Percentiles rank a stretch among this genome's conserved stretches.
Conservation (phyloP, 1,140 invertebrate genomes). For the Apocrypta bakeri region DNA sequence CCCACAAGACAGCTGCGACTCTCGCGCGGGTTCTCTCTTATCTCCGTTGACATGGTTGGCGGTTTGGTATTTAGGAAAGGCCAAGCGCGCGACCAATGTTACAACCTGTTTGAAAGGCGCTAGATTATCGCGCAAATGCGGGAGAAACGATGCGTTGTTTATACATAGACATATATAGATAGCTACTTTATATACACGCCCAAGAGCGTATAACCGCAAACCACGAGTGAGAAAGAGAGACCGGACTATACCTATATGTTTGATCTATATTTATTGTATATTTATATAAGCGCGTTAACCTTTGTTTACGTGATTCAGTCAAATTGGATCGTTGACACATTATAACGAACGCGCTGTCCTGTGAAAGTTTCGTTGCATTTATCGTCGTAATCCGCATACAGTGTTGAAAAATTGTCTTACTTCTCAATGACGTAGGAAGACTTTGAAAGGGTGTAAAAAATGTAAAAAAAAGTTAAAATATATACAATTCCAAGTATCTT, state of each 20-base stretch:
- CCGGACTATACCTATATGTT: not conserved
- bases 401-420: too few species aligned
- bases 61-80: conserved; percentile 75
- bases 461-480: not conserved
- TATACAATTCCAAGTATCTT: not conserved
- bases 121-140: conserved; percentile 57
- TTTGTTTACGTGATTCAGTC: not conserved
- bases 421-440: too few species aligned
- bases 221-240: not conserved
- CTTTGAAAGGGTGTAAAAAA: too few species aligned
- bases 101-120: conserved; percentile 73
- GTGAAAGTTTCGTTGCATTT: not conserved
- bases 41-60: conserved; percentile 69
- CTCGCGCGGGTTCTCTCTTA: conserved; percentile 40
- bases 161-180: not conserved
- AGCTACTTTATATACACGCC: not conserved
- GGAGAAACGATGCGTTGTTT: not conserved
- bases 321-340: not conserved
- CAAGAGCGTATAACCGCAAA: conserved; percentile 7
- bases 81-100: conserved; percentile 70
- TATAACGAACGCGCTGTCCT: not conserved
- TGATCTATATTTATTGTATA: not conserved
- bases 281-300: not conserved
- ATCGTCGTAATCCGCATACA: too few species aligned
- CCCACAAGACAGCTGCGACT: conserved; percentile 40